phyloP scores from a whole-genome alignment of 2,888 invertebrate species.

The Heliconius cydno region DNA sequence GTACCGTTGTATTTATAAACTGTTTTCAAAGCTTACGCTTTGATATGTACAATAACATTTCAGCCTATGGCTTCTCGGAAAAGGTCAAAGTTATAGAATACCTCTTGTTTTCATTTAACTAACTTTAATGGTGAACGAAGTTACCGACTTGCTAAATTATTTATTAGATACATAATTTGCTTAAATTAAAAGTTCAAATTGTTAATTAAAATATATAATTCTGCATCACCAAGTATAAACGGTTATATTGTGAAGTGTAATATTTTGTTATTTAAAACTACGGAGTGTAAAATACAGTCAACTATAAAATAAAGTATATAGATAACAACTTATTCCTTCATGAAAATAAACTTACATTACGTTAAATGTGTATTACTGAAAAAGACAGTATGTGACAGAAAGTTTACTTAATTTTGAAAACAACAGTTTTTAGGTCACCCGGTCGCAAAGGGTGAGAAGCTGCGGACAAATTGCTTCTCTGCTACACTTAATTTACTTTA shows the following conservation, averaged over 20 bases:
- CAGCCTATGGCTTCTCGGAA: constrained; percentile 38
- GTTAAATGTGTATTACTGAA: constrained; percentile 50
- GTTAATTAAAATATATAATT: background rate
- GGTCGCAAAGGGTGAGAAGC: constrained; percentile 63
- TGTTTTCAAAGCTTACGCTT: constrained; percentile 38
- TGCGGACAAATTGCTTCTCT: constrained; percentile 70
- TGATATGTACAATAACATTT: constrained; percentile 42
- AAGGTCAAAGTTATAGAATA: constrained; percentile 39
- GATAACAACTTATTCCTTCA: background rate
- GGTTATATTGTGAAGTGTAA: background rate
- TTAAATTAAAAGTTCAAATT: constrained; percentile 5
- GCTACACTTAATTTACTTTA: constrained; percentile 73
- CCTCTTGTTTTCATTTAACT: constrained; percentile 40
- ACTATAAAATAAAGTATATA: background rate
- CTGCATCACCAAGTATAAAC: background rate
- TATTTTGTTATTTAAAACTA: background rate
- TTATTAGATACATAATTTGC: constrained; percentile 30
- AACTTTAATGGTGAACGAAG: constrained; percentile 39
- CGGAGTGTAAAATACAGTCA: background rate
- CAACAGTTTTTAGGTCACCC: constrained; percentile 60
- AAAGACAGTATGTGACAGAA: constrained; percentile 61
- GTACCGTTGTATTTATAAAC: constrained; percentile 39
- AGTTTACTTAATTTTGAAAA: constrained; percentile 61
- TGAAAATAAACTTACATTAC: background rate
- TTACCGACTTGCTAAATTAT: constrained; percentile 27